These are phyloP conservation scores for Cryptocephalus moraei DNA, from an alignment of 2,888 invertebrate genomes.

Conservation along the genomic window DNA sequence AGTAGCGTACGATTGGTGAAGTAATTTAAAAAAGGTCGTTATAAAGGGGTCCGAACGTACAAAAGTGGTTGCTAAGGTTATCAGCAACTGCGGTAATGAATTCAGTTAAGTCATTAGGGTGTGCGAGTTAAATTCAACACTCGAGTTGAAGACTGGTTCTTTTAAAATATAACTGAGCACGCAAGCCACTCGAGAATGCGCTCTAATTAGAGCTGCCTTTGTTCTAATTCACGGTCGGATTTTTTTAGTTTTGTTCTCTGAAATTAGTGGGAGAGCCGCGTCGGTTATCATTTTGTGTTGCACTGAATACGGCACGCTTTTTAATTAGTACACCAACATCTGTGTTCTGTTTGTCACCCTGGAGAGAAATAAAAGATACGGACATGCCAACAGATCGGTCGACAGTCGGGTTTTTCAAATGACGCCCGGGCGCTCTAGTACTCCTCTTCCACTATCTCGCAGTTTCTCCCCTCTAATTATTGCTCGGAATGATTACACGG, in stretches of 20 bases:
- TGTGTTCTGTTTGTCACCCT: slow-evolving; percentile 30
- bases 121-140: slow-evolving; percentile 23
- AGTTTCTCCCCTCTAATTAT: too few species aligned
- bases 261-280: slow-evolving; percentile 26
- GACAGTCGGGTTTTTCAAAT: neutral
- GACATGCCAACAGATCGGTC: slow-evolving; percentile 4
- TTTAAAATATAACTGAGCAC: slow-evolving; percentile 27
- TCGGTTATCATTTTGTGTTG: slow-evolving; percentile 26
- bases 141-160: slow-evolving; percentile 24
- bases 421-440: neutral
- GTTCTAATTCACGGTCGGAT: slow-evolving; percentile 26
- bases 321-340: slow-evolving; percentile 37
- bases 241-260: slow-evolving; percentile 22
- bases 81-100: slow-evolving; percentile 18
- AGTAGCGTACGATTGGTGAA: too few species aligned
- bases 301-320: slow-evolving; percentile 28
- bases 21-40: too few species aligned
- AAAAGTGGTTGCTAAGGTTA: slow-evolving; percentile 6
- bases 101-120: slow-evolving; percentile 26
- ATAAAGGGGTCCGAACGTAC: neutral
- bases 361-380: slow-evolving; percentile 24
- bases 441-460: too few species aligned
- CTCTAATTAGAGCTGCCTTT: slow-evolving; percentile 29
- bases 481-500: too few species aligned
- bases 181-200: slow-evolving; percentile 27